Conservation (phyloP, 2,113 vertebrate genomes). For the Conger conger region DNA sequence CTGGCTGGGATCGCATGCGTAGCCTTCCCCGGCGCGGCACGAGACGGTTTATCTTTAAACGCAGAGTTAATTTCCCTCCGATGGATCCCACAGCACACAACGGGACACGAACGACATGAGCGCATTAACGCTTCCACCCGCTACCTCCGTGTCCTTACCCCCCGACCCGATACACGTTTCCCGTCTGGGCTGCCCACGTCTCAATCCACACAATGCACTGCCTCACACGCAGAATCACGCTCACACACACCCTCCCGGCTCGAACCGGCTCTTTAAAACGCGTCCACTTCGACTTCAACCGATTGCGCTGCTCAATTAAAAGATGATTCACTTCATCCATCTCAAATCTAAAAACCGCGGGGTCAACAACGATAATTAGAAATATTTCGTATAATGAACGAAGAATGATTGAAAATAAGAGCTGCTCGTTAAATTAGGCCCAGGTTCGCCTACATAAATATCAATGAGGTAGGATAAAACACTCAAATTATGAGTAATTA, state of each 20-base stretch:
- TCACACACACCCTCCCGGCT: background rate
- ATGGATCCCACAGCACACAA: background rate
- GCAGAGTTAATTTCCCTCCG: conserved; percentile 25
- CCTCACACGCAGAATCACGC: background rate
- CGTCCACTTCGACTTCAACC: background rate
- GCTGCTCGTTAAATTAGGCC: background rate
- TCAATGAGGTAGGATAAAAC: background rate
- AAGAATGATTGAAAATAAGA: background rate
- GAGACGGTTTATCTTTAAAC: conserved; percentile 15
- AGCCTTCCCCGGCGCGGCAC: background rate
- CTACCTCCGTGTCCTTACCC: no score
- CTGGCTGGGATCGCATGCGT: conserved; percentile 17
- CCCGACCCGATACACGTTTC: background rate
- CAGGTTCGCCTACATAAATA: background rate
- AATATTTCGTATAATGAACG: background rate
- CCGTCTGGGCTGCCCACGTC: background rate
- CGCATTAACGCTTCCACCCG: background rate
- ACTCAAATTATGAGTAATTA: background rate
- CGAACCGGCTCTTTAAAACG: background rate
- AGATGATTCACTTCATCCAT: background rate
- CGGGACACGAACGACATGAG: background rate
- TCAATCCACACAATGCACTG: background rate
- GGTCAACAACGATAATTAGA: background rate
- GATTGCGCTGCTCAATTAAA: background rate
- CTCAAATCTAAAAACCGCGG: background rate